These are phyloP conservation scores for Dipus sagitta DNA, from an alignment of 2,797 vertebrate species.

Conservation along the genomic window DNA sequence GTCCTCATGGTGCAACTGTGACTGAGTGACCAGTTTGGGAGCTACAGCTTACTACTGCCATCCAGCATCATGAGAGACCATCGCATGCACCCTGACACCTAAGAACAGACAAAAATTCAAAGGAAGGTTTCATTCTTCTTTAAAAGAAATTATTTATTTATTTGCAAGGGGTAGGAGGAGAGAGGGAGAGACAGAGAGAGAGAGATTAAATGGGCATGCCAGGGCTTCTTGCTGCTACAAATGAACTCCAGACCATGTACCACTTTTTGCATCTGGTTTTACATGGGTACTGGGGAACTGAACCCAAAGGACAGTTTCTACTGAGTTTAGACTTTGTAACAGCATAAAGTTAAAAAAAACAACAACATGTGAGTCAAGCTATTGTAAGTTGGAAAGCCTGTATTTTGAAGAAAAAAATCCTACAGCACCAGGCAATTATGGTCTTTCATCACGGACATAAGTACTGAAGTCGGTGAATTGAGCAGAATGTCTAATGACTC, in stretches of 20 bases:
- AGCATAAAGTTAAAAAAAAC: neutral
- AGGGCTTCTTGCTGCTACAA: no score
- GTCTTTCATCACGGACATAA: neutral
- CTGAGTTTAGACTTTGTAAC: neutral
- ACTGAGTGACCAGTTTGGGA: neutral
- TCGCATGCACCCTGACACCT: rapidly evolving
- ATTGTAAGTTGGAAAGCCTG: neutral
- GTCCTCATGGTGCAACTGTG: neutral
- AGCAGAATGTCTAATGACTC: neutral
- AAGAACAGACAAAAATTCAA: neutral
- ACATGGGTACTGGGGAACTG: no score
- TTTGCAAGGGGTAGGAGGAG: no score
- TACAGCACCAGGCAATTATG: neutral
- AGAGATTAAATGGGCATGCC: no score
- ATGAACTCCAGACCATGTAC: no score
- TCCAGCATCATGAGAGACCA: neutral
- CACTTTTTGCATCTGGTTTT: no score
- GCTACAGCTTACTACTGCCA: neutral
- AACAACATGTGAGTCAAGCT: neutral
- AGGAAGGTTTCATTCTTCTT: neutral
- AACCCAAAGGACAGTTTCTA: neutral
- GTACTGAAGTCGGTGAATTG: neutral
- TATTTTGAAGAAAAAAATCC: conserved; percentile 25
- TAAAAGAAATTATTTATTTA: no score
- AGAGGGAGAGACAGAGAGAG: no score